phyloP scores from a whole-genome alignment of 2,113 vertebrate species.

The Leucosticte australis region DNA sequence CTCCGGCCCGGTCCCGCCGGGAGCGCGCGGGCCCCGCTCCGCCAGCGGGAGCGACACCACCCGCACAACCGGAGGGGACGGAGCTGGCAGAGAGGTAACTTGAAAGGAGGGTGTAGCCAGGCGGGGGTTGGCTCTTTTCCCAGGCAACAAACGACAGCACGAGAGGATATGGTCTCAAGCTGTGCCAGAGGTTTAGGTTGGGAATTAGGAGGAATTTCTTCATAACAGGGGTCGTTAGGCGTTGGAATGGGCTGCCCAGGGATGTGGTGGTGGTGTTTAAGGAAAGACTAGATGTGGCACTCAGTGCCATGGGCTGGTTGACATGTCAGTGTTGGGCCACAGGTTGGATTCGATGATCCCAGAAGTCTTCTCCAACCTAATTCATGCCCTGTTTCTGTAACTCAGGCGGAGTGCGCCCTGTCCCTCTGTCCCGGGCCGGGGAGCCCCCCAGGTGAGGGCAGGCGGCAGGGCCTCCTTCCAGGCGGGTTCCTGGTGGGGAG shows the following conservation, averaged over 20 bases:
- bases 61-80: neutral
- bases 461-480: neutral
- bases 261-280: neutral
- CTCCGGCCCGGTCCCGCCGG: neutral
- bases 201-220: neutral
- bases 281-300: neutral
- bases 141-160: neutral
- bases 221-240: neutral
- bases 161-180: neutral
- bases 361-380: neutral
- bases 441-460: too few relatives aligned
- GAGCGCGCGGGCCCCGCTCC: fast-evolving
- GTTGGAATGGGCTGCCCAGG: neutral
- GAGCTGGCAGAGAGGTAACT: neutral
- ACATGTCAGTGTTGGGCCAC: neutral
- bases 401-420: neutral
- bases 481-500: neutral
- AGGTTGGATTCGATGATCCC: neutral
- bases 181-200: neutral
- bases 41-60: neutral
- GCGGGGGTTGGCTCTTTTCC: neutral
- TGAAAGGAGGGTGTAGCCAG: neutral
- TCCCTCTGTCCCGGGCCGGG: too few relatives aligned
- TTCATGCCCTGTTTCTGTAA: neutral
- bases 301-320: neutral